These are phyloP conservation scores for cattle (Bos taurus) DNA, from an alignment of 2,113 vertebrate genomes.

Conservation along the genomic window ARS-UCD2.0 NC_037345.1:63971501-63972000, in stretches of 20 bases:
- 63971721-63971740: background rate
- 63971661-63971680: background rate
- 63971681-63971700: accelerated
- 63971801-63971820: background rate
- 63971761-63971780: background rate
- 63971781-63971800: background rate
- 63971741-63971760: accelerated
- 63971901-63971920: background rate
- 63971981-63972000: background rate
- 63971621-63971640: accelerated
- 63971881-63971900: background rate
- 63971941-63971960: background rate
- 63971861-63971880: background rate
- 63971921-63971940: background rate
- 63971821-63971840: background rate
- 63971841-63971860: background rate
- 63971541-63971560: background rate
- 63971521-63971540: background rate
- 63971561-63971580: background rate
- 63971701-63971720: background rate
- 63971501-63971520: background rate
- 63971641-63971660: accelerated
- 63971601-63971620: background rate
- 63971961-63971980: background rate
- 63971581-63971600: background rate